A percentile compares a stretch with the other conserved stretches of the same genome.
Evolutionary conservation across 2,797 vertebrate species (phyloP).

Genomic region (Heliangelus exortis): DNA sequence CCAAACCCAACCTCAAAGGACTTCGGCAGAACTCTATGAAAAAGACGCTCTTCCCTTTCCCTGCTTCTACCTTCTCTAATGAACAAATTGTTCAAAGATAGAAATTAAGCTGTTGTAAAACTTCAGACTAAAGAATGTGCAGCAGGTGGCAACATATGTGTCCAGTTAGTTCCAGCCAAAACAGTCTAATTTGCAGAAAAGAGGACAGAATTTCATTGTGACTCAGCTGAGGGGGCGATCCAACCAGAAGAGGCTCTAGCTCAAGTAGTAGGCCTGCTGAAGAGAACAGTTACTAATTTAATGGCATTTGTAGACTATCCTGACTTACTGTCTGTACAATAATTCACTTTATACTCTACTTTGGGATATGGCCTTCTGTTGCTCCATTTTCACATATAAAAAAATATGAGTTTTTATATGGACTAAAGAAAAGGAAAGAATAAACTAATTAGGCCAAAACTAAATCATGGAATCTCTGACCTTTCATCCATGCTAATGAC

Average conservation of each 20-base stretch:
- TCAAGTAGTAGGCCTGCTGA: conserved; percentile 32
- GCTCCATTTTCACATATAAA: neutral
- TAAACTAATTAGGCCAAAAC: neutral
- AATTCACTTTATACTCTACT: neutral
- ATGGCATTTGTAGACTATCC: conserved; percentile 23
- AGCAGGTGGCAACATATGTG: conserved; percentile 78
- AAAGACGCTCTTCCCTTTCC: neutral
- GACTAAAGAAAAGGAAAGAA: neutral
- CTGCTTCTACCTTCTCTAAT: neutral
- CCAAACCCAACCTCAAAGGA: neutral
- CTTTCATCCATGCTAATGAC: neutral
- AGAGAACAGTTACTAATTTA: conserved; percentile 45
- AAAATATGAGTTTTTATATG: neutral
- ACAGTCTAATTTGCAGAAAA: conserved; percentile 74
- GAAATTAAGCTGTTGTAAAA: conserved; percentile 63
- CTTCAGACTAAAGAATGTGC: conserved; percentile 46
- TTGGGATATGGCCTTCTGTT: neutral
- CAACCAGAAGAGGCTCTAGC: conserved; percentile 12
- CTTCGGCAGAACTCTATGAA: neutral
- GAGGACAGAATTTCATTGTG: conserved; percentile 64
- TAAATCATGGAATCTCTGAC: neutral
- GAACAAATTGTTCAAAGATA: conserved; percentile 61
- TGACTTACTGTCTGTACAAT: neutral
- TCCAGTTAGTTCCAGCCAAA: conserved; percentile 76
- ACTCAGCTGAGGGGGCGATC: conserved; percentile 73